Conservation (phyloP, 2,797 vertebrate genomes). For the Pagetopsis macropterus region DNA sequence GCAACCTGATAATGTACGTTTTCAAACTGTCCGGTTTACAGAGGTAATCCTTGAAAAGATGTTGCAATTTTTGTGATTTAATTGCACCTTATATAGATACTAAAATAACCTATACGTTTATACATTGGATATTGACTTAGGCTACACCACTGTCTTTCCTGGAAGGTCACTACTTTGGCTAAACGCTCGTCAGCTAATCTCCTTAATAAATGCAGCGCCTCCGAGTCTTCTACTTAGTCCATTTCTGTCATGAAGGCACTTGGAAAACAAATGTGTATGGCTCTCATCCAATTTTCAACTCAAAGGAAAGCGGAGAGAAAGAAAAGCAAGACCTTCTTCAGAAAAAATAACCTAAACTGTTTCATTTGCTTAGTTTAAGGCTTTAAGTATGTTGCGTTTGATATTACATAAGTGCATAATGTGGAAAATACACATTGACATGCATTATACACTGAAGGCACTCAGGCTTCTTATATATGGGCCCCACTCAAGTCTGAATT, state of each 20-base stretch:
- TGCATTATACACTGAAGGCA: conserved; percentile 60
- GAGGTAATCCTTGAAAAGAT: too few relatives aligned
- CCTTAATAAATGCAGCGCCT: conserved; percentile 42
- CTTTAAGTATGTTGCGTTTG: conserved; percentile 43
- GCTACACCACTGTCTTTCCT: conserved; percentile 24
- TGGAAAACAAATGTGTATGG: conserved; percentile 49
- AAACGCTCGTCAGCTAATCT: conserved; percentile 45
- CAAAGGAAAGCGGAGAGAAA: conserved; percentile 37
- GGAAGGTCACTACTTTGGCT: conserved; percentile 45
- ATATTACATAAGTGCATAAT: conserved; percentile 71
- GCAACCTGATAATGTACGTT: not conserved
- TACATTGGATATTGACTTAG: conserved; percentile 11
- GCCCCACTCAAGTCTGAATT: conserved; percentile 76
- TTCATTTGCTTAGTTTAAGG: conserved; percentile 45
- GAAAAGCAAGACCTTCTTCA: conserved; percentile 34
- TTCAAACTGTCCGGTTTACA: not conserved
- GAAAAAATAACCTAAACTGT: conserved; percentile 34
- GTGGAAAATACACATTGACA: conserved; percentile 62
- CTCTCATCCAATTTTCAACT: conserved; percentile 54
- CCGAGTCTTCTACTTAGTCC: conserved; percentile 38
- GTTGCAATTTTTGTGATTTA: too few relatives aligned
- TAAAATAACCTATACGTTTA: conserved; percentile 2
- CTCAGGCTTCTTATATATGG: conserved; percentile 72
- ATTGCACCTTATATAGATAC: not conserved
- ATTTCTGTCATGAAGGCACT: conserved; percentile 59